A percentile compares a stretch with the other conserved stretches of the same genome.
phyloP scores from a whole-genome alignment of 2,888 invertebrate species.

The Anthophora plumipes region DNA sequence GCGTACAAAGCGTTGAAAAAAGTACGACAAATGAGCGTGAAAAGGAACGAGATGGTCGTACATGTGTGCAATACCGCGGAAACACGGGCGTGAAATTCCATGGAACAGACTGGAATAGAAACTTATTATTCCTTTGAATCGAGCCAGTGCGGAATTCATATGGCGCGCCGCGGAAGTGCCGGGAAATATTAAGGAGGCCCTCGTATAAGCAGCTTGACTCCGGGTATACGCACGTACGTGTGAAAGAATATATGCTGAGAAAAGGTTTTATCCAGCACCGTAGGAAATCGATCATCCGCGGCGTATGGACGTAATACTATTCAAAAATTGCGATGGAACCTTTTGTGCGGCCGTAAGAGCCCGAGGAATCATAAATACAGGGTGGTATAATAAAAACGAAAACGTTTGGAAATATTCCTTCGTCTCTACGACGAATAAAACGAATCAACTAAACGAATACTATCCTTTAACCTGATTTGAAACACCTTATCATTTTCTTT shows the following conservation, averaged over 20 bases:
- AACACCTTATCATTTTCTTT: neutral
- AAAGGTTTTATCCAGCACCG: slow-evolving; percentile 56
- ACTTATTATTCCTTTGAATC: slow-evolving; percentile 65
- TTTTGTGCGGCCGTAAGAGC: slow-evolving; percentile 30
- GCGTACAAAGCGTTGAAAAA: slow-evolving; percentile 20
- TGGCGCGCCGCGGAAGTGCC: slow-evolving; percentile 37
- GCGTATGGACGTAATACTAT: slow-evolving; percentile 57
- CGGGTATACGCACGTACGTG: slow-evolving; percentile 36
- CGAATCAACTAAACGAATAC: neutral
- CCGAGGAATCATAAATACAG: slow-evolving; percentile 26
- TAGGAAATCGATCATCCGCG: slow-evolving; percentile 59
- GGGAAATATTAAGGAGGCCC: slow-evolving; percentile 65
- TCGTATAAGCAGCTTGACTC: slow-evolving; percentile 47
- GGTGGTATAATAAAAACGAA: slow-evolving; percentile 32
- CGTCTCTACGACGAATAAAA: neutral
- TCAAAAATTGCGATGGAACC: slow-evolving; percentile 56
- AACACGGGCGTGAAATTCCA: slow-evolving; percentile 40
- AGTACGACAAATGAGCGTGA: slow-evolving; percentile 23
- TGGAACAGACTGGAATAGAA: slow-evolving; percentile 35
- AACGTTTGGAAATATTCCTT: slow-evolving; percentile 3
- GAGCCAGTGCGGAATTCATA: slow-evolving; percentile 44
- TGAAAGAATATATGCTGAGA: slow-evolving; percentile 57
- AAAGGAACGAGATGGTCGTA: slow-evolving; percentile 31
- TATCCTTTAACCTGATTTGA: slow-evolving; percentile 4
- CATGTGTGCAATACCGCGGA: slow-evolving; percentile 25